Percentiles rank a stretch among this genome's conserved stretches.
Evolutionary conservation across 2,888 invertebrate genomes (phyloP).

Genomic region (Erpobdella octoculata): DNA sequence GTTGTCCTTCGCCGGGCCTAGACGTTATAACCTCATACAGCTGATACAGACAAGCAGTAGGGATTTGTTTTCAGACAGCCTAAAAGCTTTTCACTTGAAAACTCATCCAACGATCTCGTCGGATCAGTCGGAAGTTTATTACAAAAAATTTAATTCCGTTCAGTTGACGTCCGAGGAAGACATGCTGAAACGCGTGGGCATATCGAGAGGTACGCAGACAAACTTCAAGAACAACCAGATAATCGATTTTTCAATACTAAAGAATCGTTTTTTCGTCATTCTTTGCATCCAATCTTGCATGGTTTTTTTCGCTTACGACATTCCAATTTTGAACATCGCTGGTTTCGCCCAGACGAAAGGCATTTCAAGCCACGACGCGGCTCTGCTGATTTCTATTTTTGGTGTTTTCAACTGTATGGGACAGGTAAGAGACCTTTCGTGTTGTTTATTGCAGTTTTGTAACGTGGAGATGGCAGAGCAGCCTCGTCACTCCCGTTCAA

Average conservation of each 20-base stretch:
- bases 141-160: too few relatives aligned
- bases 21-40: too few relatives aligned
- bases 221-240: background rate
- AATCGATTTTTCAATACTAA: background rate
- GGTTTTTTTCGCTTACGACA: constrained; percentile 14
- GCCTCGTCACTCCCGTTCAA: too few relatives aligned
- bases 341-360: background rate
- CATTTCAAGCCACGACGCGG: background rate
- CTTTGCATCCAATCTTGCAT: constrained; percentile 12
- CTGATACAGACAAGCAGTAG: too few relatives aligned
- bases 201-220: background rate
- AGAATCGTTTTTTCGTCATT: background rate
- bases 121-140: too few relatives aligned
- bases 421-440: constrained; percentile 13
- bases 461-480: too few relatives aligned
- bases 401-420: background rate
- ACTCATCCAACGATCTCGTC: too few relatives aligned
- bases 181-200: background rate
- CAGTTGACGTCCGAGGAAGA: too few relatives aligned
- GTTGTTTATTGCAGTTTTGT: too few relatives aligned
- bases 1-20: too few relatives aligned
- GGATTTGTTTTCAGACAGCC: too few relatives aligned
- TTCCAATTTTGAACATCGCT: constrained; percentile 12
- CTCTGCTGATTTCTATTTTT: constrained; percentile 13
- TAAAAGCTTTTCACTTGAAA: too few relatives aligned